Conservation (phyloP, 2,113 vertebrate genomes). For the Morone saxatilis region DNA sequence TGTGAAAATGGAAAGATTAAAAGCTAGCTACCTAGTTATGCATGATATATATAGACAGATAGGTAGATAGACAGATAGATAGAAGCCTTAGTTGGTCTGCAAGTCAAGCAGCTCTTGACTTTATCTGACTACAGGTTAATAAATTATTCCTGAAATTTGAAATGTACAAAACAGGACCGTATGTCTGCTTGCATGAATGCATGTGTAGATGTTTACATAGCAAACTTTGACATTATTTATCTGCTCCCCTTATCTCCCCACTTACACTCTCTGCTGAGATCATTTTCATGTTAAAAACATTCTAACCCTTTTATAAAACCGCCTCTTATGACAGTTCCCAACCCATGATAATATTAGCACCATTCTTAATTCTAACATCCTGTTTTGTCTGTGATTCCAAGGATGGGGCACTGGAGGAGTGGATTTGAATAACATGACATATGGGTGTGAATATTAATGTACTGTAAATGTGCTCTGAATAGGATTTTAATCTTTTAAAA, state of each 20-base stretch:
- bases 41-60: not conserved
- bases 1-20: slow-evolving; percentile 41
- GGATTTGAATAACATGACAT: slow-evolving; percentile 45
- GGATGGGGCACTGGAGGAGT: not conserved
- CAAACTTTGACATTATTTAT: slow-evolving; percentile 34
- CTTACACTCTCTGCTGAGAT: not conserved
- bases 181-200: slow-evolving; percentile 24
- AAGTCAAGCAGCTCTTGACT: not conserved
- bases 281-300: slow-evolving; percentile 10
- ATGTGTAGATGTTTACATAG: slow-evolving; percentile 16
- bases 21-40: slow-evolving; percentile 24
- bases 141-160: slow-evolving; percentile 23
- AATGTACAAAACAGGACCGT: slow-evolving; percentile 4
- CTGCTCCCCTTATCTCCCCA: slow-evolving; percentile 29
- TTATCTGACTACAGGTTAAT: not conserved
- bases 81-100: no score
- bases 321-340: slow-evolving; percentile 4
- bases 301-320: not conserved
- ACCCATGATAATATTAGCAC: slow-evolving; percentile 12
- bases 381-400: slow-evolving; percentile 17
- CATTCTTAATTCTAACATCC: slow-evolving; percentile 25
- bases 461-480: slow-evolving; percentile 38
- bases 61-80: not conserved
- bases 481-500: slow-evolving; percentile 28
- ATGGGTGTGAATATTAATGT: slow-evolving; percentile 51